Percentiles rank a stretch among this genome's conserved stretches.
These are phyloP conservation scores for Belgica antarctica DNA, from an alignment of 2,888 invertebrate genomes.

Conservation along the genomic window DNA sequence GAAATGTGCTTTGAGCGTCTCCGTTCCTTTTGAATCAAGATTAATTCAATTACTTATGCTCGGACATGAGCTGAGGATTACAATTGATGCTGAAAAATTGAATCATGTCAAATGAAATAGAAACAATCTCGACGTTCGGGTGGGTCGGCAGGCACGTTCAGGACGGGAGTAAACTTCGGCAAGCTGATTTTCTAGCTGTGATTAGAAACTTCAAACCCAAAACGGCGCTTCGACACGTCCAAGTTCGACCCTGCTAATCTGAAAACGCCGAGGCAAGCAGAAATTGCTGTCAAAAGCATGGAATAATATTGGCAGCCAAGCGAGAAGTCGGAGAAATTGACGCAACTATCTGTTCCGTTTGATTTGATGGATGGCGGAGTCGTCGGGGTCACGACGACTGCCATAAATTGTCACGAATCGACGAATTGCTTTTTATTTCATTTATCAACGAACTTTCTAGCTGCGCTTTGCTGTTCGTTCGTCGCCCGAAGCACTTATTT, in stretches of 20 bases:
- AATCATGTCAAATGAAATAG: slow-evolving; percentile 40
- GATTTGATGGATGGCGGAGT: slow-evolving; percentile 13
- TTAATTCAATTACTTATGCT: slow-evolving; percentile 34
- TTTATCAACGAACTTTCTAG: not conserved
- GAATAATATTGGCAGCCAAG: not conserved
- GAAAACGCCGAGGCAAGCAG: not conserved
- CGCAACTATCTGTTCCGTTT: not conserved
- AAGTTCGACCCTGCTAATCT: no score
- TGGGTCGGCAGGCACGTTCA: no score
- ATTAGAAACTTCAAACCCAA: no score
- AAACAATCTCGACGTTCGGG: not conserved
- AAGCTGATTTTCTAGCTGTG: no score
- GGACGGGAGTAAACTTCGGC: no score
- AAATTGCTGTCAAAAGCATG: not conserved
- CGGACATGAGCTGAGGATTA: slow-evolving; percentile 33
- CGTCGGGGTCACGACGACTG: not conserved
- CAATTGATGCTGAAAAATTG: slow-evolving; percentile 35
- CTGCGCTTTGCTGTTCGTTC: not conserved
- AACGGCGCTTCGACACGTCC: no score
- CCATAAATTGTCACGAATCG: slow-evolving; percentile 10
- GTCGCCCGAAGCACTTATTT: not conserved
- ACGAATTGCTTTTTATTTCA: not conserved
- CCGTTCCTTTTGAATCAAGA: slow-evolving; percentile 32
- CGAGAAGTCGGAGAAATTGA: not conserved
- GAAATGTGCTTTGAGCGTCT: not conserved